Evolutionary conservation across 2,888 invertebrate genomes (phyloP).

Genomic region (Oscheius sp.): DNA sequence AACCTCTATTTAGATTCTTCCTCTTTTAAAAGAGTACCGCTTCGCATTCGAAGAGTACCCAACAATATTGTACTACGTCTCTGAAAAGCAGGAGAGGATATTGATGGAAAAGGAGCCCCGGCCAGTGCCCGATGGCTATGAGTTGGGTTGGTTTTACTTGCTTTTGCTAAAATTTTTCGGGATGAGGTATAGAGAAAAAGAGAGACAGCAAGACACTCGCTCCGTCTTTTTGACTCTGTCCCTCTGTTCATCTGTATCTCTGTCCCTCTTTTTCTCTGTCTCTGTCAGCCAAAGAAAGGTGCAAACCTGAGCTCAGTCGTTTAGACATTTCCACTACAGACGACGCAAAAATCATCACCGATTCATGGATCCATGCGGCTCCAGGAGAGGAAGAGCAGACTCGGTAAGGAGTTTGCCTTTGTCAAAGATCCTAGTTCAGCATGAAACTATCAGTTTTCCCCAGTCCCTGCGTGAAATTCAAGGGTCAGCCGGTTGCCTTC

Average conservation of each 20-base stretch:
- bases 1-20: neutral
- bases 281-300: neutral
- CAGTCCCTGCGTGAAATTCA: conserved; percentile 2
- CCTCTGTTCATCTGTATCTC: neutral
- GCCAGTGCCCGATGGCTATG: conserved; percentile 12
- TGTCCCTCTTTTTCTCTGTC: neutral
- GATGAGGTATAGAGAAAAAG: too few relatives aligned
- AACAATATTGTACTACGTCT: conserved; percentile 4
- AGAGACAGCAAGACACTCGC: too few relatives aligned
- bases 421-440: neutral
- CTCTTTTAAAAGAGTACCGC: neutral
- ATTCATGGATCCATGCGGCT: neutral
- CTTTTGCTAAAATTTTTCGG: neutral
- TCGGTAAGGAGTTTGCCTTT: neutral
- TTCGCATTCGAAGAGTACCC: conserved; percentile 1
- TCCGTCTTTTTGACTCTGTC: neutral
- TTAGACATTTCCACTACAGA: neutral
- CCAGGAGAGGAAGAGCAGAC: conserved; percentile 10
- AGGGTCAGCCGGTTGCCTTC: conserved; percentile 9
- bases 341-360: conserved; percentile 8
- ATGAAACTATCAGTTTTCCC: conserved; percentile 11
- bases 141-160: conserved; percentile 4
- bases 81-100: conserved; percentile 2
- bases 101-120: neutral
- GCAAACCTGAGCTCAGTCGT: neutral